Evolutionary conservation across 2,888 invertebrate species (phyloP).

Genomic region (Clivina fossor): DNA sequence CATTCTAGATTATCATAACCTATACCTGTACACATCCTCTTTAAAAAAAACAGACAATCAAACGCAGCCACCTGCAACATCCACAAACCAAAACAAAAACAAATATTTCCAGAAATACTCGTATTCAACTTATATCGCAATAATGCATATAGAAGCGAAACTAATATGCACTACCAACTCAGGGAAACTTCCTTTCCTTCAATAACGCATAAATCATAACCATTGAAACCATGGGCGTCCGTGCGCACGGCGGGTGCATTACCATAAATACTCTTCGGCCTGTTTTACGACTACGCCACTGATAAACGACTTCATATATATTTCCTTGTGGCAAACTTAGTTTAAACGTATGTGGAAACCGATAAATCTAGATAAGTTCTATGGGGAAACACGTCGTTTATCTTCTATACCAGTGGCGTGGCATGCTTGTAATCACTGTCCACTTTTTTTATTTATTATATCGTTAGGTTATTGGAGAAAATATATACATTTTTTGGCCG

Average conservation of each 20-base stretch:
- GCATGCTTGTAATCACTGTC: conserved; percentile 16
- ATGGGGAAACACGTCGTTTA: conserved; percentile 28
- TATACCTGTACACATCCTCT: too few relatives aligned
- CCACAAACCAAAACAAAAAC: too few relatives aligned
- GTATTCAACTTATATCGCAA: too few relatives aligned
- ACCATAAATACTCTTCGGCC: conserved; percentile 25
- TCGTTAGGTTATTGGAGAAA: conserved; percentile 28
- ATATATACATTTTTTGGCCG: too few relatives aligned
- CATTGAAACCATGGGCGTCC: conserved; percentile 16
- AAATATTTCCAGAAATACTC: too few relatives aligned
- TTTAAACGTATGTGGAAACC: conserved; percentile 30
- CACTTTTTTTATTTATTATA: conserved; percentile 28
- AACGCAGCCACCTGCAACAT: too few relatives aligned
- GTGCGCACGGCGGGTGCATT: conserved; percentile 12
- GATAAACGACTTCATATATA: conserved; percentile 25
- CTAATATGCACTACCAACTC: too few relatives aligned
- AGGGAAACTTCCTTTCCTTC: too few relatives aligned
- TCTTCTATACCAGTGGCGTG: conserved; percentile 12
- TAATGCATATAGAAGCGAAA: too few relatives aligned
- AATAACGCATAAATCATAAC: conserved; percentile 18
- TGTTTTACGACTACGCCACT: not conserved
- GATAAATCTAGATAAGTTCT: conserved; percentile 33
- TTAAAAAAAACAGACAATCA: too few relatives aligned
- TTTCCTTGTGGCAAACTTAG: conserved; percentile 23
- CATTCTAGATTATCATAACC: too few relatives aligned